Percentiles rank a stretch among this genome's conserved stretches.
Conservation (phyloP, 1,140 invertebrate species). For the Drosophila sechellia region DNA sequence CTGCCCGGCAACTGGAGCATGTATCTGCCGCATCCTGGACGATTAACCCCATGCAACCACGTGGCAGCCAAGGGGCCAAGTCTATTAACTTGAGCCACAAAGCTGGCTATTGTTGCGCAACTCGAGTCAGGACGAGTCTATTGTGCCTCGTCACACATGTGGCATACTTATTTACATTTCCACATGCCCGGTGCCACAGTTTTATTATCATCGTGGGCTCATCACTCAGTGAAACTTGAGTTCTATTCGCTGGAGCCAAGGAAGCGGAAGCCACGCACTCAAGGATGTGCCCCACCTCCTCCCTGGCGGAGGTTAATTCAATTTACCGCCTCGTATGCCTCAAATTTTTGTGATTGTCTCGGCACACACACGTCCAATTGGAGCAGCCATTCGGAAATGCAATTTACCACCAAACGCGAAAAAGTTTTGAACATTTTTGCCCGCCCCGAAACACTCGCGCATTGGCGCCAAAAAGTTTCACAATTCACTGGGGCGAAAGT, state of each 20-base stretch:
- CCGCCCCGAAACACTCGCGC: slow-evolving; percentile 1
- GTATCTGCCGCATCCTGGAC: slow-evolving; percentile 22
- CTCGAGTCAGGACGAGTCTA: slow-evolving; percentile 27
- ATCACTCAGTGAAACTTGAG: slow-evolving; percentile 17
- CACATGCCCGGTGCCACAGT: slow-evolving; percentile 21
- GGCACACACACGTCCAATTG: slow-evolving; percentile 3
- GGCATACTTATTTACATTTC: slow-evolving; percentile 61
- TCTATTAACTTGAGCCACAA: slow-evolving; percentile 64
- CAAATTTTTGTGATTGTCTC: slow-evolving; percentile 13
- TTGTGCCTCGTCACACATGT: slow-evolving; percentile 62
- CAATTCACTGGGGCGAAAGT: slow-evolving; percentile 30
- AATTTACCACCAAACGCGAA: slow-evolving; percentile 47
- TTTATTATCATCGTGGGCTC: slow-evolving; percentile 55
- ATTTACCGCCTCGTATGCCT: slow-evolving; percentile 51
- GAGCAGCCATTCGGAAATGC: slow-evolving; percentile 28
- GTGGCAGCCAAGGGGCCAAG: slow-evolving; percentile 22
- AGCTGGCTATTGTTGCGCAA: slow-evolving; percentile 27
- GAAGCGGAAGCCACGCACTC: slow-evolving; percentile 56
- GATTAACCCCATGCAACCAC: slow-evolving; percentile 63
- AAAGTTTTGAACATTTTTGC: slow-evolving; percentile 49
- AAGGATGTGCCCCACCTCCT: neutral
- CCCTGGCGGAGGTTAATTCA: slow-evolving; percentile 52
- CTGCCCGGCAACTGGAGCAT: slow-evolving; percentile 51
- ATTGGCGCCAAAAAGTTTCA: slow-evolving; percentile 55
- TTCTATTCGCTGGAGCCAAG: slow-evolving; percentile 14